These are phyloP conservation scores for Terrapene triunguis DNA, from an alignment of 2,113 vertebrate genomes.

Conservation along the genomic window DNA sequence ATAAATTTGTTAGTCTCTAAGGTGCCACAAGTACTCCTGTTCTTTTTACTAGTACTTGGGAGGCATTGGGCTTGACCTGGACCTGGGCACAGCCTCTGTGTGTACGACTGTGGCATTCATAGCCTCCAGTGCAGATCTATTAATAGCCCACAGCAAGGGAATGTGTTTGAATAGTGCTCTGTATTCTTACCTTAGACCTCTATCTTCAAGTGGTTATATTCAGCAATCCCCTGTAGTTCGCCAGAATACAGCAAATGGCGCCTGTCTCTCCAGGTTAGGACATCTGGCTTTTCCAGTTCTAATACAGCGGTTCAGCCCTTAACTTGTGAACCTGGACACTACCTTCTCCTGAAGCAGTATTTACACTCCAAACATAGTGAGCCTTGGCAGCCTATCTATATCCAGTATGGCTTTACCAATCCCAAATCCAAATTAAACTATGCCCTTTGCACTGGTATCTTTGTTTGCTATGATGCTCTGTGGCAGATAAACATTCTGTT, in stretches of 20 bases:
- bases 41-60: neutral
- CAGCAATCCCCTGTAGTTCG: neutral
- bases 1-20: too few relatives aligned
- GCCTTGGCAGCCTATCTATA: fast-evolving
- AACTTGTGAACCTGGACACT: fast-evolving
- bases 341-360: neutral
- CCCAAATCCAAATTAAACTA: neutral
- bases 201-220: neutral
- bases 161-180: neutral
- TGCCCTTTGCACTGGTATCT: neutral
- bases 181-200: neutral
- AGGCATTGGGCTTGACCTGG: neutral
- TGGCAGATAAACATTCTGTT: neutral
- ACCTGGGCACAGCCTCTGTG: neutral
- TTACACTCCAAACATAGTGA: neutral
- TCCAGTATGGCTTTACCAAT: neutral
- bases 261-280: neutral
- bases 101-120: neutral
- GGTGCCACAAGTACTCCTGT: too few relatives aligned
- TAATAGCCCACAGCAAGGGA: neutral
- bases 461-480: neutral
- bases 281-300: neutral
- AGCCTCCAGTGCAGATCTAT: neutral
- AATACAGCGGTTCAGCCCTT: neutral
- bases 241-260: too few relatives aligned